Percentiles rank a stretch among this genome's conserved stretches.
Conservation (phyloP, 2,797 vertebrate species). For the Sitta carolinensis region DNA sequence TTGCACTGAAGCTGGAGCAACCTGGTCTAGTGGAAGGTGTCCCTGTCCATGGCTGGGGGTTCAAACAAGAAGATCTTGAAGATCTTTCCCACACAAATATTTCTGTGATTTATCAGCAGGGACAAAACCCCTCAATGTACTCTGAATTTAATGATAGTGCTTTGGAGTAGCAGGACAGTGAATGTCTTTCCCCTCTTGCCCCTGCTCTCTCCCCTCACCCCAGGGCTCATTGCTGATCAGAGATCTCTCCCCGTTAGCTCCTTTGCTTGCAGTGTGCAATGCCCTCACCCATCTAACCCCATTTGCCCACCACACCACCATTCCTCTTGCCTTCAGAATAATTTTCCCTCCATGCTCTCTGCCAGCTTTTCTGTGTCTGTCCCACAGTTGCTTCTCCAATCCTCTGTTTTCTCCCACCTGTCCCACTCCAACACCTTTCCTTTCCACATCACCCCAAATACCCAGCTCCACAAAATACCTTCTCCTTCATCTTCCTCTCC, state of each 20-base stretch:
- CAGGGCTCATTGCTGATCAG: not conserved
- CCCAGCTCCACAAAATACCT: not conserved
- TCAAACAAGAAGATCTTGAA: not conserved
- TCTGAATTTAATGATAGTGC: not conserved
- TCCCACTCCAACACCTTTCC: not conserved
- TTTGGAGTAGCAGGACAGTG: not conserved
- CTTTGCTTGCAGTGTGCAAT: not conserved
- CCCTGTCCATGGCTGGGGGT: not conserved
- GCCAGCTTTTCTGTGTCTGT: not conserved
- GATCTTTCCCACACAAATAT: not conserved
- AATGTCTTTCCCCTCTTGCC: not conserved
- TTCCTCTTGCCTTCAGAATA: not conserved
- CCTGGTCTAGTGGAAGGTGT: not conserved
- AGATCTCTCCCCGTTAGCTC: not conserved
- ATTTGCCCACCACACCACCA: not conserved
- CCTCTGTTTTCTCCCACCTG: not conserved
- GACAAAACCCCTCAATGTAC: accelerated
- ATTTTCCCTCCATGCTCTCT: not conserved
- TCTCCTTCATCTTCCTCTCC: not conserved
- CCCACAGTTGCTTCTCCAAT: not conserved
- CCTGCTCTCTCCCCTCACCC: not conserved
- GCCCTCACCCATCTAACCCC: not conserved
- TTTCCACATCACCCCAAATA: not conserved
- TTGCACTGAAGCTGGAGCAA: not conserved
- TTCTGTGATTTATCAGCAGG: not conserved